Conservation (phyloP, 2,113 vertebrate genomes). For the Oostethus manadensis region DNA sequence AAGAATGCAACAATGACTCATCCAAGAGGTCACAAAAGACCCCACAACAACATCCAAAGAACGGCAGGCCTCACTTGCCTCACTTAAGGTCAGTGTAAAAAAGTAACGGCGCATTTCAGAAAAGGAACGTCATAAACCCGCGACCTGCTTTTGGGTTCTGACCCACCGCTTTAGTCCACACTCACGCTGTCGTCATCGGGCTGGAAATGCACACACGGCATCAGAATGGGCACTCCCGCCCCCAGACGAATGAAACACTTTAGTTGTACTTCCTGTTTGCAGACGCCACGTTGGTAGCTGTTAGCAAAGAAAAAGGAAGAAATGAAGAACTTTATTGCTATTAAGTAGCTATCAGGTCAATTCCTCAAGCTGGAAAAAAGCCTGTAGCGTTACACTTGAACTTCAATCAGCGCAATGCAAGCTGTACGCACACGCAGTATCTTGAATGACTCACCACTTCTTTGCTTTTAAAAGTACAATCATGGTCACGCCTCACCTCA, state of each 20-base stretch:
- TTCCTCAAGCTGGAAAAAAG: slow-evolving; percentile 6
- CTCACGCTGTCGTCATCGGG: neutral
- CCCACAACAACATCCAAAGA: too few relatives aligned
- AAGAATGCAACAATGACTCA: too few relatives aligned
- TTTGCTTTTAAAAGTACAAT: neutral
- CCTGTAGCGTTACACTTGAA: neutral
- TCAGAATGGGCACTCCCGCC: neutral
- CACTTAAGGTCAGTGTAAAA: too few relatives aligned
- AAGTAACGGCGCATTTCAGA: too few relatives aligned
- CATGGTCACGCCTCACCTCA: slow-evolving; percentile 2
- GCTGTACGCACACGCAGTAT: neutral
- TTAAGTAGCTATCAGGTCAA: slow-evolving; percentile 3
- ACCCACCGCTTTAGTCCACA: too few relatives aligned
- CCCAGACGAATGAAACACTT: neutral
- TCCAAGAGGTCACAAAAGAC: too few relatives aligned
- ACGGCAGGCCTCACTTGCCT: too few relatives aligned
- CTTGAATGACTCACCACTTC: slow-evolving; percentile 10
- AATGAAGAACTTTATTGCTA: neutral
- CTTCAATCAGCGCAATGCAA: neutral
- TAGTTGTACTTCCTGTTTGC: neutral
- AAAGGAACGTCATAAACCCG: too few relatives aligned
- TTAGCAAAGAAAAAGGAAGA: neutral
- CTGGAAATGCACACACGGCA: neutral
- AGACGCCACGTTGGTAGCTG: neutral
- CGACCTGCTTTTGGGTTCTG: too few relatives aligned